A percentile compares a stretch with the other conserved stretches of the same genome.
phyloP scores from a whole-genome alignment of 2,888 invertebrate species.

The Pristionchus maxplancki region DNA sequence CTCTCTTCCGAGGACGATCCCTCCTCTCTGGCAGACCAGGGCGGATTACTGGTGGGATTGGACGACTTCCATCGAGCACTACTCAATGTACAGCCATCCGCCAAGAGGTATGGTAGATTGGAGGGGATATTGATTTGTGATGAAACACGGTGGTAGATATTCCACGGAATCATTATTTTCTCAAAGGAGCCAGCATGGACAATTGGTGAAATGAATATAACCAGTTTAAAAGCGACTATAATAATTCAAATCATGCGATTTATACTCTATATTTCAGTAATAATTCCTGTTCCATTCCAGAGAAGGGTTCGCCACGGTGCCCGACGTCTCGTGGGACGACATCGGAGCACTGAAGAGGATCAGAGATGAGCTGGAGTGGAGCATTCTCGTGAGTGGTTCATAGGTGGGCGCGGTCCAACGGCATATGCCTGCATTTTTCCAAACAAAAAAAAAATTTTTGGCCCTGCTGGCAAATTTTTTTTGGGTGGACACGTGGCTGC shows the following conservation, averaged over 20 bases:
- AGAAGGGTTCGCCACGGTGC: constrained; percentile 97
- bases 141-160: too few species aligned
- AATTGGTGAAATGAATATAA: too few species aligned
- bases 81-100: constrained; percentile 60
- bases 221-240: too few species aligned
- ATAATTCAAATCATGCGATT: too few species aligned
- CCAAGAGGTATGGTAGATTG: constrained; percentile 43
- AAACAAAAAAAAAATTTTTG: too few species aligned
- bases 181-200: too few species aligned
- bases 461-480: too few species aligned
- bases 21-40: constrained; percentile 58
- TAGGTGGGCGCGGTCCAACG: too few species aligned
- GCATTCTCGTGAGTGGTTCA: constrained; percentile 83
- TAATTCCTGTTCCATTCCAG: constrained; percentile 77
- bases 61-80: constrained; percentile 73
- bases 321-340: constrained; percentile 97
- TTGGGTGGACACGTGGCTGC: too few species aligned
- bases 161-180: too few species aligned
- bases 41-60: constrained; percentile 59
- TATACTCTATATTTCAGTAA: too few species aligned
- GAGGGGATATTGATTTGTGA: not conserved
- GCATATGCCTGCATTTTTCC: too few species aligned
- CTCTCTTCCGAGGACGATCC: constrained; percentile 69
- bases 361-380: constrained; percentile 90
- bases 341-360: constrained; percentile 92